phyloP scores from a whole-genome alignment of 2,113 vertebrate species.

The Petromus typicus region DNA sequence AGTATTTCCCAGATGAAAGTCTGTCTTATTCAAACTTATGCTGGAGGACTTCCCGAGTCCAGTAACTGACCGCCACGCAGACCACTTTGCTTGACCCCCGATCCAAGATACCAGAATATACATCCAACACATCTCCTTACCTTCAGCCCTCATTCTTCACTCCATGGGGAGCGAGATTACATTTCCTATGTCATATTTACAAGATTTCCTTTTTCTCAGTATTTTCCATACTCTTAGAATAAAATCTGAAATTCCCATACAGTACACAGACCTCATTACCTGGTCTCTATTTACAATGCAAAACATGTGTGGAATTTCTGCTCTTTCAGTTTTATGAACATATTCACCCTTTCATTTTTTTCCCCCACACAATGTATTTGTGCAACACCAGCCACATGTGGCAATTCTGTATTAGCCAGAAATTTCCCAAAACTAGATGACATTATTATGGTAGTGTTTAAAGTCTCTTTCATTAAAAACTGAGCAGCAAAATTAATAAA shows the following conservation, averaged over 20 bases:
- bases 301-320: conserved; percentile 2
- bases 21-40: not conserved
- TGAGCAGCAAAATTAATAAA: not conserved
- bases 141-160: not conserved
- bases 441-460: not conserved
- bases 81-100: not conserved
- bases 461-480: not conserved
- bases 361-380: not conserved
- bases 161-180: not conserved
- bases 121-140: not conserved
- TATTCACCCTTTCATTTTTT: not conserved
- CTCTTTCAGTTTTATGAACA: conserved; percentile 29
- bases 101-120: not conserved
- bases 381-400: not conserved
- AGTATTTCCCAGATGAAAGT: conserved; percentile 3
- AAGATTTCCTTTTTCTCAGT: not conserved
- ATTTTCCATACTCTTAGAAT: not conserved
- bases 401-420: conserved; percentile 21
- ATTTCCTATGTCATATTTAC: not conserved
- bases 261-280: not conserved
- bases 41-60: not conserved
- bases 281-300: not conserved
- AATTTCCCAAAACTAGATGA: not conserved
- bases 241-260: not conserved
- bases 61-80: not conserved